phyloP scores from a whole-genome alignment of 2,888 invertebrate species.

The Scelioninae gen. 1 region DNA sequence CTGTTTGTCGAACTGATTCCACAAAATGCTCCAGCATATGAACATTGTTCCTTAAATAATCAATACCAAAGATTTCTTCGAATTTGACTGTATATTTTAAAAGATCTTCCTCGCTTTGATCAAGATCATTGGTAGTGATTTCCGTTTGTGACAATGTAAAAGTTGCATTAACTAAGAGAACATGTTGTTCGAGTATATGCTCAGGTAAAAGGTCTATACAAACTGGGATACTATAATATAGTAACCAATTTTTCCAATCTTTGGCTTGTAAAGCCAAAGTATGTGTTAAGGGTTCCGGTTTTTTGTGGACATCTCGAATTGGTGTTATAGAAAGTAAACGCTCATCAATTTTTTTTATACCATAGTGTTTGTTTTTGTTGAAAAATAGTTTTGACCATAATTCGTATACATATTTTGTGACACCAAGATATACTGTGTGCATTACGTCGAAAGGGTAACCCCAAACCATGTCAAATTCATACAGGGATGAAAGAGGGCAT shows the following conservation, averaged over 20 bases:
- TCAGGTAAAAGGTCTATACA: conserved; percentile 19
- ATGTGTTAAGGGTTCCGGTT: conserved; percentile 4
- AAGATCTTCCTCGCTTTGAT: conserved; percentile 27
- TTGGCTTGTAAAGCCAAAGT: conserved; percentile 19
- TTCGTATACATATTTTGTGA: conserved; percentile 35
- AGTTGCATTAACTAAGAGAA: conserved; percentile 41
- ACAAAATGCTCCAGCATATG: conserved; percentile 37
- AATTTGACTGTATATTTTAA: conserved; percentile 21
- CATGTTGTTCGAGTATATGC: conserved; percentile 7
- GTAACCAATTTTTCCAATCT: conserved; percentile 24
- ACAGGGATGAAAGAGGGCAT: background rate
- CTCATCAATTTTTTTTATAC: conserved; percentile 20
- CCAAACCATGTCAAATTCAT: conserved; percentile 61
- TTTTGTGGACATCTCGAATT: conserved; percentile 25
- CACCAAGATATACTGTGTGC: conserved; percentile 45
- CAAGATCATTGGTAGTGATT: conserved; percentile 2
- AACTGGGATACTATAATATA: conserved; percentile 7
- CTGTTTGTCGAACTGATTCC: conserved; percentile 23
- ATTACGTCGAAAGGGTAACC: conserved; percentile 56
- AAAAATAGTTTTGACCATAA: conserved; percentile 19
- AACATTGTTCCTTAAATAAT: conserved; percentile 17
- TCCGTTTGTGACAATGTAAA: conserved; percentile 22
- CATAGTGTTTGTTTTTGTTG: conserved; percentile 3
- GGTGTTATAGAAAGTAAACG: conserved; percentile 6
- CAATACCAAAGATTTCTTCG: conserved; percentile 5